Evolutionary conservation across 2,888 invertebrate species (phyloP).

Genomic region (Meteorus cinctellus): DNA sequence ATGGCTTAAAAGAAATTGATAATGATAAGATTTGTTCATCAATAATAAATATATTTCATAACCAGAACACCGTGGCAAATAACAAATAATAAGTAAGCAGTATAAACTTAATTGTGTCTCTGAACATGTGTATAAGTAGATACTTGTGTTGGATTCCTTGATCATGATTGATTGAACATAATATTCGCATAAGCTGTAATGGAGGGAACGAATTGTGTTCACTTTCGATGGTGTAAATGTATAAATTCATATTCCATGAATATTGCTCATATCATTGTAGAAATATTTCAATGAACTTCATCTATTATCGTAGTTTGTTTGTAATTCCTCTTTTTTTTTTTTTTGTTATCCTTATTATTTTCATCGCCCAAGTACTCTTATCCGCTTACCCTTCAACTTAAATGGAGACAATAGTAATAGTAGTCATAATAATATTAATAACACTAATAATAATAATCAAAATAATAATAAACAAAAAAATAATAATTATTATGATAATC

Average conservation of each 20-base stretch:
- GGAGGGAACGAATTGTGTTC: conserved; percentile 48
- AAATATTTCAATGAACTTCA: conserved; percentile 40
- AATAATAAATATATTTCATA: conserved; percentile 73
- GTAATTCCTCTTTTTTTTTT: conserved; percentile 8
- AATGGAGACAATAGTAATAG: conserved; percentile 37
- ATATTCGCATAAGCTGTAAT: conserved; percentile 62
- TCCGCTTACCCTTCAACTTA: conserved; percentile 53
- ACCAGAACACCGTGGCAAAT: conserved; percentile 73
- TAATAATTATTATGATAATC: background rate
- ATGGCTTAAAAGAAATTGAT: conserved; percentile 67
- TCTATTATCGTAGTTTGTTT: background rate
- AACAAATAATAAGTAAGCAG: conserved; percentile 73
- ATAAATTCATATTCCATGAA: background rate
- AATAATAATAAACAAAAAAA: no score
- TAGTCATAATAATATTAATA: conserved; percentile 22
- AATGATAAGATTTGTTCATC: conserved; percentile 65
- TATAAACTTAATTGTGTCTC: conserved; percentile 64
- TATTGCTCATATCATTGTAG: conserved; percentile 20
- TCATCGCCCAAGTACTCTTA: conserved; percentile 55
- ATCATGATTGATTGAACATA: conserved; percentile 50
- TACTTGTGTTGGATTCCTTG: conserved; percentile 35
- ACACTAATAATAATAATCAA: background rate
- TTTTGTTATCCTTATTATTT: background rate
- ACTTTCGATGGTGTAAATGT: conserved; percentile 52
- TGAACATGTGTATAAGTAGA: conserved; percentile 1